Evolutionary conservation across 1,140 invertebrate genomes (phyloP), one percentile per base, ranked within the genome.

Genomic region (Ylistrum balloti): DNA sequence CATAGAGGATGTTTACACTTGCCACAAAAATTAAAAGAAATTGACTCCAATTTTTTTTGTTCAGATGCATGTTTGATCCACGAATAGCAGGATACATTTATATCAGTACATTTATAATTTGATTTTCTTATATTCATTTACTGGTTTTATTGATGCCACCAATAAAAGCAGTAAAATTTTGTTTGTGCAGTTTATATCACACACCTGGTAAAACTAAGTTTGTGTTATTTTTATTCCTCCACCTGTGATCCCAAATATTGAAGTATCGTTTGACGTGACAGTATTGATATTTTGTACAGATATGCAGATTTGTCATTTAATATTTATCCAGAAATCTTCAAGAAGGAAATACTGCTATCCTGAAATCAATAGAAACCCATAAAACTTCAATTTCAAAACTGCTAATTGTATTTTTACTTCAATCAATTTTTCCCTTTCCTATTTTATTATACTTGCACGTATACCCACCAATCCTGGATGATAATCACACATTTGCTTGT

Each of bases 351-450:
- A 28, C 22, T 74, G 56, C 56, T 74, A 74, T 74, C 56, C 22
- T 28, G 56, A 74, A 17, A 74, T 28, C 56, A 74, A 74, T 74
- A n/a, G 22, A 74, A 74, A 74, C 56, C n/a, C 22, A 74, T 74
- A 74, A 74, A 74, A 74, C 22, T 74, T 74, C 56, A 74, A 74
- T 74, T 28, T 74, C 56, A 74, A 74, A 74, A n/a, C 56, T 74
- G 56, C 22, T 28, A 28, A 74, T 74, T 74, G 56, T 74, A 74
- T 74, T 74, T 74, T 28, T 74, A 74, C 56, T 74, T 28, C 9
- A 74, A 28, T 74, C 56, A 74, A 74, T 74, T 74, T 74, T n/a
- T 74, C 56, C 56, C 56, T 28, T 28, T 28, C 56, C 0, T 28
- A 28, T 74, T 74, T 74, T 74, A 74, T 28, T 28, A 74, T 28